Base-by-base conservation (phyloP, 2,113 vertebrate genomes). In the Cygnus atratus region DNA sequence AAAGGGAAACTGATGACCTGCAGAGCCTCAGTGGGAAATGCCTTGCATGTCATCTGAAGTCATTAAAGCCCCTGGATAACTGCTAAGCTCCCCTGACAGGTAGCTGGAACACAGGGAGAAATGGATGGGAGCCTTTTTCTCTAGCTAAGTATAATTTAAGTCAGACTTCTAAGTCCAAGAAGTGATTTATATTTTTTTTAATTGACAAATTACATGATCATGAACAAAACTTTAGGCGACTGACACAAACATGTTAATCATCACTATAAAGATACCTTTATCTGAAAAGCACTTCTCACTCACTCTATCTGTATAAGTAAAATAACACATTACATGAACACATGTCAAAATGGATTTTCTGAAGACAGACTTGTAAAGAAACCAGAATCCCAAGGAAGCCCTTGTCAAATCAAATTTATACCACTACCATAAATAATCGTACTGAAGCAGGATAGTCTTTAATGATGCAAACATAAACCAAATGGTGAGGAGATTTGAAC, bases 101-200 rank as follows among this genome's bases (percentile, higher is more conserved):
- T 62, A 71, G 17, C 41, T 77, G 18, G 26, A 13, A 13, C 0
- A 0, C 5, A 2, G 43, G 29, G 29, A 10, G 4, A 65, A 85
- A 9, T 2, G 41, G 15, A 72, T 4, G 46, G 39, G 29, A 89
- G 11, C 3, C 35, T 29, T 81, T 54, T 8, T 48, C 16, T 59
- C 43, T 4, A 63, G 46, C 11, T 16, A 66, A 67, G 14, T 10
- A 41, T 25, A 66, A 83, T 25, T 7, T 72, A 7, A 78, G 46
- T 75, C 18, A n/a, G 1, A 5, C 13, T 41, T 35, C 22, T 39
- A 63, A 75, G 14, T 9, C 25, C 33, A 43, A 48, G 4, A 76
- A n/a, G 31, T 20, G 1, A 5, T 13, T 43, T 84, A 48, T 48
- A 48, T 72, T 25, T 55, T 33, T 74, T 10, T 25, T 18, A 63